Conservation (phyloP, 2,113 vertebrate genomes). For the Anguilla rostrata region DNA sequence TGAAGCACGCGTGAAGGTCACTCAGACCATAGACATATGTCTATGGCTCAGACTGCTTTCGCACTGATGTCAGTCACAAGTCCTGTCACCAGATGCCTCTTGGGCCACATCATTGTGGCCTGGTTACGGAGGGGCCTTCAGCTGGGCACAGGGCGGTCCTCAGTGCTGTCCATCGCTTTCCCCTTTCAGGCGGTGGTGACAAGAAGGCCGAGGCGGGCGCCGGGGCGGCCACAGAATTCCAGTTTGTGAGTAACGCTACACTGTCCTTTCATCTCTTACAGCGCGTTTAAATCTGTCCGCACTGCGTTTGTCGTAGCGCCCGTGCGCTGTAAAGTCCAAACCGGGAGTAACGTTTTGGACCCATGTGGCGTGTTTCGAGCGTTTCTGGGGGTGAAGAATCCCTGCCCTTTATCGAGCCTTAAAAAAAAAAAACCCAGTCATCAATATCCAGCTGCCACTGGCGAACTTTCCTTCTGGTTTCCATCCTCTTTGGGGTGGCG, state of each 20-base stretch:
- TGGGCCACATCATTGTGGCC: not conserved
- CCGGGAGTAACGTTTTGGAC: not conserved
- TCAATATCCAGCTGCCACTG: not conserved
- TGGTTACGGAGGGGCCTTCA: not conserved
- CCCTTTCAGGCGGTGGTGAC: slow-evolving; percentile 84
- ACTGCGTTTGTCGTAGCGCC: not conserved
- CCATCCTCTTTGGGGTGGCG: not conserved
- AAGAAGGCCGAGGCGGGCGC: slow-evolving; percentile 98
- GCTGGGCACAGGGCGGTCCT: not conserved
- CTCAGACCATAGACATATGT: not conserved
- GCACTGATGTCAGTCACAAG: not conserved
- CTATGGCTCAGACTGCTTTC: not conserved
- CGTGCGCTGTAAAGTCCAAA: not conserved
- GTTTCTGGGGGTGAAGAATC: not conserved
- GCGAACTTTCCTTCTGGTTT: not conserved
- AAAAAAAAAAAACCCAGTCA: not conserved
- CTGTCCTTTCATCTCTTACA: not conserved
- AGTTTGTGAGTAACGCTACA: slow-evolving; percentile 85
- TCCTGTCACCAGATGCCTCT: not conserved
- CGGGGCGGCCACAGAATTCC: slow-evolving; percentile 95
- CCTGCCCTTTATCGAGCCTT: not conserved
- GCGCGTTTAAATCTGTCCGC: not conserved
- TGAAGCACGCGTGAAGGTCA: too few relatives aligned
- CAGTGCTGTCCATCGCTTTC: not conserved
- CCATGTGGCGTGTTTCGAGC: not conserved